phyloP scores from a whole-genome alignment of 2,113 vertebrate species.

The Paratilapia polleni region DNA sequence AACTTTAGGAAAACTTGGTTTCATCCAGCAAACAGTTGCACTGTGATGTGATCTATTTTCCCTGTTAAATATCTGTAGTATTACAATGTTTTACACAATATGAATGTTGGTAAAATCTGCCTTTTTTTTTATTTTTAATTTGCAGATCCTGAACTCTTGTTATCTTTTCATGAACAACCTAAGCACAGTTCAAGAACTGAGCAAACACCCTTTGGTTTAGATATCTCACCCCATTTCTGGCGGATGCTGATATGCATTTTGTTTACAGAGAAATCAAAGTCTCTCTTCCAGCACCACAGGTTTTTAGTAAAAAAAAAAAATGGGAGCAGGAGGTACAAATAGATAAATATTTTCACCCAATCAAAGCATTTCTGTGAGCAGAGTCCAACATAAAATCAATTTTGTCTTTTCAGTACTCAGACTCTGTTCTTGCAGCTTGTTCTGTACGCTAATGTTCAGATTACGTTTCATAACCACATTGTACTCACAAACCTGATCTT shows the following conservation, averaged over 20 bases:
- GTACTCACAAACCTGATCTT: background rate
- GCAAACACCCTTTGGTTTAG: conserved; percentile 56
- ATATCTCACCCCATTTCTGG: conserved; percentile 27
- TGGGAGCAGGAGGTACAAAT: background rate
- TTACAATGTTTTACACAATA: background rate
- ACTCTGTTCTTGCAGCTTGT: background rate
- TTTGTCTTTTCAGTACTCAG: background rate
- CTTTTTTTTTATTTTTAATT: background rate
- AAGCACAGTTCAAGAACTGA: conserved; percentile 43
- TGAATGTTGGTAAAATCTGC: background rate
- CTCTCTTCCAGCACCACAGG: conserved; percentile 47
- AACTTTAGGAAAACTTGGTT: background rate
- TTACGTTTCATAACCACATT: background rate
- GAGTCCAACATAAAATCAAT: conserved; percentile 64
- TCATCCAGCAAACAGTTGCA: background rate
- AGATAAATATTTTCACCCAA: conserved; percentile 55
- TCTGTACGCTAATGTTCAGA: background rate
- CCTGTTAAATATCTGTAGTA: background rate
- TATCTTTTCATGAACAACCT: conserved; percentile 24
- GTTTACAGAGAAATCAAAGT: conserved; percentile 70
- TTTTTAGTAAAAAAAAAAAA: conserved; percentile 40
- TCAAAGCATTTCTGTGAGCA: conserved; percentile 42
- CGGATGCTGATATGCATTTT: conserved; percentile 53
- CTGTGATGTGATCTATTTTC: background rate
- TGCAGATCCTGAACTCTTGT: conserved; percentile 15